Evolutionary conservation across 2,888 invertebrate species (phyloP), one percentile per base, ranked within the genome.

Genomic region (Cerceris ruficornis): DNA sequence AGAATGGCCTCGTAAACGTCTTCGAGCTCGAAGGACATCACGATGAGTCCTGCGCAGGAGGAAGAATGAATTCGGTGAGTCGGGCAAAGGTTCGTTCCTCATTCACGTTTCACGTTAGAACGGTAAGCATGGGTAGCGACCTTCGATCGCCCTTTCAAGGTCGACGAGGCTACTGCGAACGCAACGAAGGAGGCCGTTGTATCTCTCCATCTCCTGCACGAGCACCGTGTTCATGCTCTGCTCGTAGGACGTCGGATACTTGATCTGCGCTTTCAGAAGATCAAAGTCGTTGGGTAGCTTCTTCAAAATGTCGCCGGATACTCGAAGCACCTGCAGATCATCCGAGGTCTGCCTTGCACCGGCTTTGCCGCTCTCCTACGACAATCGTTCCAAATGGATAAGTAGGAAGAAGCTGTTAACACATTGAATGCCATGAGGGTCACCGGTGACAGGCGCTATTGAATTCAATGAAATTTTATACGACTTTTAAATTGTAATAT

Each of bases 151-250:
- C 85, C 96, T 97, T 88, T 95, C 95, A 11, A 98, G 95, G 62
- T 97, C 96, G 68, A 94, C 93, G 11, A 98, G 93, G 91, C 97
- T 98, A 39, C 92, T 93, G 69, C 96, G 93, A 59, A 98, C 96
- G n/a, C 96, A 94, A 7, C 89, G 91, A n/a, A 97, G 94, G 7
- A 98, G 93, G 64, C 94, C 94, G 79, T 97, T 97, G 87, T 96
- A 97, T 64, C 97, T 92, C 7, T 95, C 96, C 93, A 97, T 96
- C 92, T 97, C 97, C 92, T 97, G 97, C 5, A 98, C 96, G 67
- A 98, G 93, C 0, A 98, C 98, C 0, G 98, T 98, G 88, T 98
- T 98, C 97, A 98, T 97, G 86, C 98, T 98, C 94, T 98, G 97
- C 92, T 95, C 93, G 93, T 98, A 94, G 84, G 94, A 91, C 72